Percentiles rank a stretch among this genome's conserved stretches.
phyloP scores from a whole-genome alignment of 2,113 vertebrate species.

The Stictonetta naevosa region DNA sequence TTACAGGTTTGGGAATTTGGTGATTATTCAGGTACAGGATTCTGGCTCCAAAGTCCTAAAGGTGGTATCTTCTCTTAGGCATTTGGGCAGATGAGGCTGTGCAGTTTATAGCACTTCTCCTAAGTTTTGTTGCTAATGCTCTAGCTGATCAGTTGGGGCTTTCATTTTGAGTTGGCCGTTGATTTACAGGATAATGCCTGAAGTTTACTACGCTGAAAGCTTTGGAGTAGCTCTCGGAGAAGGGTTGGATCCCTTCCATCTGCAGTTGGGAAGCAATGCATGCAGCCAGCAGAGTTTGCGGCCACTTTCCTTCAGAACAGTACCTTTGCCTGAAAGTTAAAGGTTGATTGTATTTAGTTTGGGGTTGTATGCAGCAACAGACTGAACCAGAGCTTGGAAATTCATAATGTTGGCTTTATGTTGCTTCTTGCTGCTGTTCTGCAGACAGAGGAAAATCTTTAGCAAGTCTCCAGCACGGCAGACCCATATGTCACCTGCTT shows the following conservation, averaged over 20 bases:
- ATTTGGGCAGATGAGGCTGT: neutral
- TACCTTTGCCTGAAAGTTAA: neutral
- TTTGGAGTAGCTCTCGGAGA: neutral
- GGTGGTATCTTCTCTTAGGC: neutral
- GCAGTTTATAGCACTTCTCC: neutral
- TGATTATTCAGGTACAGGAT: neutral
- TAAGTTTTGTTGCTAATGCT: neutral
- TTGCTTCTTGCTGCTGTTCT: neutral
- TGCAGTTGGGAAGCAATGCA: neutral
- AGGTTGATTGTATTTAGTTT: neutral
- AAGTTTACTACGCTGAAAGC: neutral
- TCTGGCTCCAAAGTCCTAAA: neutral
- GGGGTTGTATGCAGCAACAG: neutral
- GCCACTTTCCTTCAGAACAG: neutral
- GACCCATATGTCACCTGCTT: fast-evolving
- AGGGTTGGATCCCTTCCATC: neutral
- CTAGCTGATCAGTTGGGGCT: neutral
- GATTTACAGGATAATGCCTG: neutral
- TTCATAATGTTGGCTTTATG: neutral
- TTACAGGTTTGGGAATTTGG: neutral
- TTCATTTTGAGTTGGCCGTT: neutral
- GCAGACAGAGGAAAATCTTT: neutral
- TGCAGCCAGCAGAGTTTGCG: neutral
- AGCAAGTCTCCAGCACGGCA: neutral
- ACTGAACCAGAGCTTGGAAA: neutral